Evolutionary conservation across 2,797 vertebrate genomes (phyloP).

Genomic region (Dermochelys coriacea): DNA sequence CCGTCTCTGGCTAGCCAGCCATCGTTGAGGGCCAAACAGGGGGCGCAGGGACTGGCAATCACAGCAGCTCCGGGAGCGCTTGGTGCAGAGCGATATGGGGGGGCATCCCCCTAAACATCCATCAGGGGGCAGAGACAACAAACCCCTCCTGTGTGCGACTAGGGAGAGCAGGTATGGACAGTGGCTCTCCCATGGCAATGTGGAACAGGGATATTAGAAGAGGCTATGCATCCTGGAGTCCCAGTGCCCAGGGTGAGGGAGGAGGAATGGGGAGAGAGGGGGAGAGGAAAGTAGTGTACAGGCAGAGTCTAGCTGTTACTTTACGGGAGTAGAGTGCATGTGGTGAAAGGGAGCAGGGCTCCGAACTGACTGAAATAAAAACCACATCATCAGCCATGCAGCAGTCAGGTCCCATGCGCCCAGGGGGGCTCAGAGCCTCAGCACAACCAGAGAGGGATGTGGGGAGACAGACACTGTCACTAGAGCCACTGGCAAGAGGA

Average conservation of each 20-base stretch:
- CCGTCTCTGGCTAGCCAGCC: slow-evolving; percentile 98
- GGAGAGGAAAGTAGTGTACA: neutral
- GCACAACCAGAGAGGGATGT: neutral
- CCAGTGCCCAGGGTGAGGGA: slow-evolving; percentile 7
- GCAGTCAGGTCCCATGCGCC: neutral
- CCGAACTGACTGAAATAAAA: slow-evolving; percentile 58
- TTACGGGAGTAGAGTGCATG: neutral
- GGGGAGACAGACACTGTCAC: neutral
- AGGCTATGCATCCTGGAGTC: slow-evolving; percentile 24
- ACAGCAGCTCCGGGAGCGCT: neutral
- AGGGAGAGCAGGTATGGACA: neutral
- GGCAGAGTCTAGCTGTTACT: neutral
- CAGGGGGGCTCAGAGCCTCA: neutral
- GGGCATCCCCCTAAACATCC: neutral
- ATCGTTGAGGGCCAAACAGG: slow-evolving; percentile 82
- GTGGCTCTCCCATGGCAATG: neutral
- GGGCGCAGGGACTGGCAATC: neutral
- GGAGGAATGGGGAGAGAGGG: neutral
- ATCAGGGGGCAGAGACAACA: neutral
- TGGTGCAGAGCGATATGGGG: neutral
- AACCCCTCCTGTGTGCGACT: neutral
- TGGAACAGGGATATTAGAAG: neutral
- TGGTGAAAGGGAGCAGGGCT: slow-evolving; percentile 28
- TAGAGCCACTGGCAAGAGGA: too few species aligned
- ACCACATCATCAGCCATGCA: neutral